These are phyloP conservation scores for Chalcosyrphus nemorum DNA, from an alignment of 2,888 invertebrate genomes.

Conservation along the genomic window DNA sequence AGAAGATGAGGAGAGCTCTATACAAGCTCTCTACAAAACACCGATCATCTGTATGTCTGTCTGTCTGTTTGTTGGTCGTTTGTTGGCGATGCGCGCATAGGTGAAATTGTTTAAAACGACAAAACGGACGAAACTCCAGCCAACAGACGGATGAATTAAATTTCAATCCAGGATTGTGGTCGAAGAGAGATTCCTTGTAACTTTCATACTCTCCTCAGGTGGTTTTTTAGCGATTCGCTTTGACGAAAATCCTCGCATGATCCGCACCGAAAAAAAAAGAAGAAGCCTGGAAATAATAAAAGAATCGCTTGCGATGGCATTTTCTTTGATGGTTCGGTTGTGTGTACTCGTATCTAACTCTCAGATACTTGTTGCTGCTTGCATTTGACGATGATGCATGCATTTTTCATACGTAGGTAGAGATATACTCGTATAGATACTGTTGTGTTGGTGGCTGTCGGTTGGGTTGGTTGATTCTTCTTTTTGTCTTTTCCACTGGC, in stretches of 20 bases:
- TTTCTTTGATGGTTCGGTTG: constrained; percentile 32
- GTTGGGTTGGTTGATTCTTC: constrained; percentile 50
- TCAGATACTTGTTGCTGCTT: constrained; percentile 61
- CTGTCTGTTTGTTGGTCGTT: constrained; percentile 21
- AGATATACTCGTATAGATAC: constrained; percentile 39
- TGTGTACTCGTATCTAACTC: constrained; percentile 16
- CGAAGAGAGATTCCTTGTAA: constrained; percentile 19
- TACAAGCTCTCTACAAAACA: constrained; percentile 7
- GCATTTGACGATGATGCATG: constrained; percentile 70
- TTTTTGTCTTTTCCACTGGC: constrained; percentile 48
- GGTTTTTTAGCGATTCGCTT: not conserved
- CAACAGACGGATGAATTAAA: constrained; percentile 47
- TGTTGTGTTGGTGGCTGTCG: constrained; percentile 50
- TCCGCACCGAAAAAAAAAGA: constrained; percentile 60
- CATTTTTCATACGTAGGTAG: constrained; percentile 66
- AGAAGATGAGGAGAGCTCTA: not conserved
- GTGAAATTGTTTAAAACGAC: constrained; percentile 60
- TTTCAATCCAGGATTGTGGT: constrained; percentile 39
- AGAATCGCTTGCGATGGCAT: constrained; percentile 42
- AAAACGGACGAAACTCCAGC: constrained; percentile 31
- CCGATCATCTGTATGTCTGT: constrained; percentile 47
- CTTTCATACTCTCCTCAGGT: constrained; percentile 13
- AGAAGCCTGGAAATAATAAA: constrained; percentile 3
- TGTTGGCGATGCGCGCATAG: constrained; percentile 34
- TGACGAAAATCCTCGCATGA: constrained; percentile 38